These are phyloP conservation scores for Remorina albescens DNA, from an alignment of 2,797 vertebrate species.

Conservation along the genomic window DNA sequence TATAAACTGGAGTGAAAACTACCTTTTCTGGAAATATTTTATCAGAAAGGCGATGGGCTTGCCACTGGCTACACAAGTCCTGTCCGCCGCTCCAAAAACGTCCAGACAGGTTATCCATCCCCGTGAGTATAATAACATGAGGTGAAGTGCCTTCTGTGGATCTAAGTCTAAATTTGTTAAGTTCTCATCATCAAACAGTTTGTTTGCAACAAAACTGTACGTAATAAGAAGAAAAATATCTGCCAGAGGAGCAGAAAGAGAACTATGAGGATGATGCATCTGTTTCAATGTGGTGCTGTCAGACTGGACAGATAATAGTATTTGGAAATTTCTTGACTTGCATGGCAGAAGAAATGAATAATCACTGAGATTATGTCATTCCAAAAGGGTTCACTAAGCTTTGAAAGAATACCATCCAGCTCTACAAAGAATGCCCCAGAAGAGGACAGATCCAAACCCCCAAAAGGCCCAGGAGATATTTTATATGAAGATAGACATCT, in stretches of 20 bases:
- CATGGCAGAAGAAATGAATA: constrained; percentile 59
- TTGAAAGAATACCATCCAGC: constrained; percentile 50
- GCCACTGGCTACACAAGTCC: background rate
- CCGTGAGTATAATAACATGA: constrained; percentile 25
- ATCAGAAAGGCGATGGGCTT: background rate
- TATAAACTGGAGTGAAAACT: constrained; percentile 2
- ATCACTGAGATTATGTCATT: constrained; percentile 62
- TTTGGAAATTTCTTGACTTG: constrained; percentile 25
- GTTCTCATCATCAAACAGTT: constrained; percentile 33
- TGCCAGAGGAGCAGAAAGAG: constrained; percentile 21
- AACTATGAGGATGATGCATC: constrained; percentile 27
- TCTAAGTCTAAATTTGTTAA: constrained; percentile 18
- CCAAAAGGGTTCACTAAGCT: constrained; percentile 33
- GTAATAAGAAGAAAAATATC: constrained; percentile 31
- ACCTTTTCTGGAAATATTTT: constrained; percentile 13
- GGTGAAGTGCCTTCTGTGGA: constrained; percentile 28
- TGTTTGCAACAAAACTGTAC: constrained; percentile 13
- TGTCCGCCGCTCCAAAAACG: constrained; percentile 29
- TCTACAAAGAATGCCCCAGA: constrained; percentile 50
- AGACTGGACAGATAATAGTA: background rate
- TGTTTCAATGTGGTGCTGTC: constrained; percentile 14
- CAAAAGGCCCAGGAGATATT: constrained; percentile 56
- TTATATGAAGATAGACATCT: constrained; percentile 68
- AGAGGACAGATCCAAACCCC: constrained; percentile 62
- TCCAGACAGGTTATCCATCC: constrained; percentile 16